phyloP scores from a whole-genome alignment of 2,888 invertebrate genomes.

The Brachynemurus nebulosus region DNA sequence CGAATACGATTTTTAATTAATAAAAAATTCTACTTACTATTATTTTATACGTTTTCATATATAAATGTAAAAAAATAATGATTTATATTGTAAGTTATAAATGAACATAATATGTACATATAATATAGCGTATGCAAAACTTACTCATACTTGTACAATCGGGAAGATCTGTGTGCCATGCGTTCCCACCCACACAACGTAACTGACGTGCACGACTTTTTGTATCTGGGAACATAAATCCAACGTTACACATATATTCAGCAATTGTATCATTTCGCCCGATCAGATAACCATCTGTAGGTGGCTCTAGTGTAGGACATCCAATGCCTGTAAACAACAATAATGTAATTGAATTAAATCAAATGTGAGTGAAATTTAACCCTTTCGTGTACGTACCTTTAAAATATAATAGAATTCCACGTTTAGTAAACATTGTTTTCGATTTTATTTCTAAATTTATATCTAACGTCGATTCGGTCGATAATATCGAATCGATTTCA shows the following conservation, averaged over 20 bases:
- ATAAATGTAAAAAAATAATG: too few species aligned
- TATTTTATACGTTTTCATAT: too few species aligned
- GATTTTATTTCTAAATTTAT: conserved; percentile 36
- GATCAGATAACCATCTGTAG: conserved; percentile 52
- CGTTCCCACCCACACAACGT: conserved; percentile 35
- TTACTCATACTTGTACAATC: conserved; percentile 6
- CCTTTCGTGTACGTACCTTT: conserved; percentile 32
- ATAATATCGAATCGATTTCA: conserved; percentile 35
- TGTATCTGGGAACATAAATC: conserved; percentile 55
- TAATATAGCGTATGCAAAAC: not conserved
- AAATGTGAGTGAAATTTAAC: not conserved
- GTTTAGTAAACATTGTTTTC: conserved; percentile 39
- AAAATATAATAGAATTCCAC: conserved; percentile 51
- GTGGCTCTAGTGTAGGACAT: conserved; percentile 48
- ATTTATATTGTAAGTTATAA: too few species aligned
- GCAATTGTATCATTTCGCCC: conserved; percentile 49
- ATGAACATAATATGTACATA: too few species aligned
- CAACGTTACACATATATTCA: conserved; percentile 54
- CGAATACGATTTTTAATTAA: too few species aligned
- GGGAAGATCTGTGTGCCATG: conserved; percentile 7
- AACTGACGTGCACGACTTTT: conserved; percentile 43
- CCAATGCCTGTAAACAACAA: conserved; percentile 42
- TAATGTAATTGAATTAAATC: not conserved
- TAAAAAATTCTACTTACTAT: too few species aligned
- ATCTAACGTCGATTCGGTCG: conserved; percentile 32